Percentiles rank a stretch among this genome's conserved stretches.
phyloP scores from a whole-genome alignment of 2,888 invertebrate genomes.

The Ophion ellenae region DNA sequence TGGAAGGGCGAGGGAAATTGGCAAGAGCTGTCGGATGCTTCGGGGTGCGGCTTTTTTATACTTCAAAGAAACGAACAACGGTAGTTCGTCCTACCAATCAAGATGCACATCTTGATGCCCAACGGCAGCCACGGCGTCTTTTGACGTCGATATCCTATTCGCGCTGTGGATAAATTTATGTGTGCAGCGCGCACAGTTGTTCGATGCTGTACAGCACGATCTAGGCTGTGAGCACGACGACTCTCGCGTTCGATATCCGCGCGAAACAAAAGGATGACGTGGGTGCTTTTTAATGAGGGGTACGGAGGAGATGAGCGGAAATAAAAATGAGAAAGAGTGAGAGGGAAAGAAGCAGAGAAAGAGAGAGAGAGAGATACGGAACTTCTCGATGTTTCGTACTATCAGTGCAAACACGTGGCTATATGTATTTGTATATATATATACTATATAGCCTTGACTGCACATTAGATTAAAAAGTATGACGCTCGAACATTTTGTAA shows the following conservation, averaged over 20 bases:
- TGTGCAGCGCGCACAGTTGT: not conserved
- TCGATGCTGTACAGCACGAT: not conserved
- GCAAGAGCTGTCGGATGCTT: not conserved
- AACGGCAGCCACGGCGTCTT: not conserved
- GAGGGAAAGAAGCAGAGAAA: conserved; percentile 13
- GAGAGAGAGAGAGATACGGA: conserved; percentile 8
- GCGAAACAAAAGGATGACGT: conserved; percentile 73
- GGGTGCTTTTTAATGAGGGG: conserved; percentile 69
- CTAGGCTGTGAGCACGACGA: conserved; percentile 11
- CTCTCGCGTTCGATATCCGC: conserved; percentile 34
- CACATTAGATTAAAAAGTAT: not conserved
- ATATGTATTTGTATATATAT: conserved; percentile 21
- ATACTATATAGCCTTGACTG: not conserved
- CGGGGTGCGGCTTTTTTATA: too few species aligned
- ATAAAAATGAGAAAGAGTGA: conserved; percentile 8
- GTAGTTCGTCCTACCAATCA: not conserved
- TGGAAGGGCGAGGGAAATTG: not conserved
- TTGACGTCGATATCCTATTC: not conserved
- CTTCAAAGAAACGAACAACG: too few species aligned
- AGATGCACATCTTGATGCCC: not conserved
- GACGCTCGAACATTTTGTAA: not conserved
- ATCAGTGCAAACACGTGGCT: conserved; percentile 59
- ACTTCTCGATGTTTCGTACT: conserved; percentile 40
- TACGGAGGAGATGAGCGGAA: conserved; percentile 4
- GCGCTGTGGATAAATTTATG: not conserved